Evolutionary conservation across 1,140 invertebrate genomes (phyloP).

Genomic region (Heterodera carotae): DNA sequence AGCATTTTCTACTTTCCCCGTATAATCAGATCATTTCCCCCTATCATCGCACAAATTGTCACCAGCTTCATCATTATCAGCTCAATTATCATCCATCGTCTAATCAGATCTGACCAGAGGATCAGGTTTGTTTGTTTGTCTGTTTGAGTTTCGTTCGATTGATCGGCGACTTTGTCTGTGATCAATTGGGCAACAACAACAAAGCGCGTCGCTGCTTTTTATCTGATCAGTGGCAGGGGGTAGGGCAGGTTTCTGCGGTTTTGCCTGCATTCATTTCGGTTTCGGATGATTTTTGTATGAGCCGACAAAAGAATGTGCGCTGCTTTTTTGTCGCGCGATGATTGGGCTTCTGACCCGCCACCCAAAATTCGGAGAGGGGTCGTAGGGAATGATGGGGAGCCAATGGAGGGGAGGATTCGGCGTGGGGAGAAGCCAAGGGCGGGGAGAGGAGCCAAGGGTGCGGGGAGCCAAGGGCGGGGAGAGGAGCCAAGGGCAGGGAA

Average conservation of each 20-base stretch:
- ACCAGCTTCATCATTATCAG: not conserved
- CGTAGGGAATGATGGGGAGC: too few species aligned
- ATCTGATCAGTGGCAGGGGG: not conserved
- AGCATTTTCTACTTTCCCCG: not conserved
- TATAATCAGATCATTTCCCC: not conserved
- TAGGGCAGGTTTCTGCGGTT: not conserved
- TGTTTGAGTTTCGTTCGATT: not conserved
- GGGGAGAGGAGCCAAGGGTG: too few species aligned
- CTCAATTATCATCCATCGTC: too few species aligned
- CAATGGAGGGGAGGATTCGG: too few species aligned
- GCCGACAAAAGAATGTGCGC: not conserved
- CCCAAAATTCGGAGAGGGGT: not conserved
- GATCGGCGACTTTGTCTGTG: not conserved
- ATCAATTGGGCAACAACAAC: not conserved
- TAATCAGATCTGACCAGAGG: too few species aligned
- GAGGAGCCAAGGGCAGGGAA: too few species aligned
- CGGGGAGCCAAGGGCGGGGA: too few species aligned
- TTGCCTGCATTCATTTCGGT: not conserved
- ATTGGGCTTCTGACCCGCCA: too few species aligned
- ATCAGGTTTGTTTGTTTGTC: too few species aligned
- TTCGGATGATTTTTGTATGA: not conserved
- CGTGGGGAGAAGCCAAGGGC: too few species aligned
- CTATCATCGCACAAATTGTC: not conserved
- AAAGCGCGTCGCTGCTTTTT: not conserved
- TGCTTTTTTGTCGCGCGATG: too few species aligned